Base-by-base conservation (phyloP, 2,888 invertebrate species). In the Apamea sordens region DNA sequence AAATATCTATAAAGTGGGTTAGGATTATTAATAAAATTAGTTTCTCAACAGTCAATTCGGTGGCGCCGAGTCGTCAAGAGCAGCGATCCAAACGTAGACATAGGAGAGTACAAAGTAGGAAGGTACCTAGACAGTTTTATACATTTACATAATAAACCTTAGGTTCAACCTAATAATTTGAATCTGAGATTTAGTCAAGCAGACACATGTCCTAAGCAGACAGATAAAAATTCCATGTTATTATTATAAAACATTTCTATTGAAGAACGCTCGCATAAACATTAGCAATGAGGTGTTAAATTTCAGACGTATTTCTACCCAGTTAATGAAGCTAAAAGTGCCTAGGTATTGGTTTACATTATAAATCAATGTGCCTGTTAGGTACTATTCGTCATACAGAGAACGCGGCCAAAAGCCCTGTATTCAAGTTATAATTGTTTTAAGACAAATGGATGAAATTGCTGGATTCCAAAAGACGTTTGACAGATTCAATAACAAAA, bases 1-100 rank as follows among this genome's bases (percentile, higher is more conserved):
- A 83, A 79, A 71, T 63, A 68, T 68, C 18, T 74, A 78, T 81
- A 77, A 82, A 83, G 84, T 89, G 75, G 84, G 88, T 84, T 87
- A 85, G 71, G 88, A 84, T 86, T 89, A 86, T 86, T 89, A 87
- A 88, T 88, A 86, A 84, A 85, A 85, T 85, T 84, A 67, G 86
- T 89, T 88, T 87, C 88, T 76, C 83, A 88, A 86, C 79, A 80
- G 81, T 80, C 79, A 79, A 83, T 79, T 70, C 76, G 41, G 77
- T 76, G 73, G 77, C 75, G 69, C 63, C 73, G 77, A 64, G 61
- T 79, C 77, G 73, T 85, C 77, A 87, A 82, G 68, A 87, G 67
- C 67, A 83, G 56, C 84, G 69, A 70, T 77, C 72, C 80, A 83
- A 85, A 86, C 74, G 78, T 75, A 84, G 78, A 78, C 50, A 68